Base-by-base conservation (phyloP, 2,113 vertebrate species). In the Sitta europaea region DNA sequence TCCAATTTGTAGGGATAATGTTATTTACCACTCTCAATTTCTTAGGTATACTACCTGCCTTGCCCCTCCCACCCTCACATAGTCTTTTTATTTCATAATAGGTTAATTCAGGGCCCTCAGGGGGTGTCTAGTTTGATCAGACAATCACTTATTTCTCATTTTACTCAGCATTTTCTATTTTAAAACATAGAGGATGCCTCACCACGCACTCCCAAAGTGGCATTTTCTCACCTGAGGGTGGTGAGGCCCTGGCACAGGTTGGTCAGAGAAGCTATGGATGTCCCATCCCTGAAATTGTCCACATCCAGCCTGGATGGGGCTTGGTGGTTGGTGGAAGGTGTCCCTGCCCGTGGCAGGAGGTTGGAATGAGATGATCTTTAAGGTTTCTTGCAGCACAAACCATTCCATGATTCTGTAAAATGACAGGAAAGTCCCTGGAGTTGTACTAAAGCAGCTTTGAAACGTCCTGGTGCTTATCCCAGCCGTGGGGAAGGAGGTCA, bases 121-220 rank as follows among this genome's bases (percentile, higher is more conserved):
- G 27, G 31, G 12, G 22, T 21, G 42, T 33, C 48, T 71, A 71
- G 35, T 54, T 68, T 11, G 14, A 35, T 51, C 50, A 84, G n/a
- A 22, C 19, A 25, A 18, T 70, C 35, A 17, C 18, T 75, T 62
- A 22, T 15, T 78, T 70, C 85, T 50, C 22, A n/a, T n/a, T 74
- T 66, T 62, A 50, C 17, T 76, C 29, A 3, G 3, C 3, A 11
- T 35, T 57, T 75, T 38, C 43, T 6, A 4, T 21, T 43, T 54
- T 36, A 50, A 50, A 81, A 35, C 4, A 22, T 0, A 20, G 42
- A 25, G 12, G 17, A 40, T 21, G 17, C 11, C 47, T 71, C 36
- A 19, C 38, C 50, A 42, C 0, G 0, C 5, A 0, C 7, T 62
- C 54, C 31, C 25, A 2, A 76, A 76, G 25, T 23, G 47, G 7